Percentiles rank a stretch among this genome's conserved stretches.
These are phyloP conservation scores for Conistra vaccinii DNA, from an alignment of 2,888 invertebrate species.

Conservation along the genomic window DNA sequence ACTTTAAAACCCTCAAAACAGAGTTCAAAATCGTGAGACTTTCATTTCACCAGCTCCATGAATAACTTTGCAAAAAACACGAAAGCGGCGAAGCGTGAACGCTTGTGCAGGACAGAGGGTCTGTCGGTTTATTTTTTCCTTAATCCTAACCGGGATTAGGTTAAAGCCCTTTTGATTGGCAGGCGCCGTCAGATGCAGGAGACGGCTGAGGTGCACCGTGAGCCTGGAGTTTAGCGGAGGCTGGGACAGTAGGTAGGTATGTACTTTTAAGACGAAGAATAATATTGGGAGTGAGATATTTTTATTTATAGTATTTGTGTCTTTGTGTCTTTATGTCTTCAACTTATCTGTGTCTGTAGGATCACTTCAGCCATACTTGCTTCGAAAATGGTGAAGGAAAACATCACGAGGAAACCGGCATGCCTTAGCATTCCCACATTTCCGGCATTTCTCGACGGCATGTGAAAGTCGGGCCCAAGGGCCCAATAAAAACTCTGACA, in stretches of 20 bases:
- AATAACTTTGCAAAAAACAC: slow-evolving; percentile 62
- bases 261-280: slow-evolving; percentile 16
- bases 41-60: slow-evolving; percentile 28
- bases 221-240: slow-evolving; percentile 69
- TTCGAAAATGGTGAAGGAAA: no score
- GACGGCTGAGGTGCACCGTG: slow-evolving; percentile 68
- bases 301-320: neutral
- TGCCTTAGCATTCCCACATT: no score
- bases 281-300: neutral
- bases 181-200: slow-evolving; percentile 88
- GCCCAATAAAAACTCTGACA: no score
- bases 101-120: slow-evolving; percentile 88
- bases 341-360: neutral
- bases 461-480: no score
- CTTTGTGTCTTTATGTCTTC: neutral
- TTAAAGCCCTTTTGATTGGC: slow-evolving; percentile 90
- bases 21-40: slow-evolving; percentile 55
- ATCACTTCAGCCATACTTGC: no score
- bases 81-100: slow-evolving; percentile 86
- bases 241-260: slow-evolving; percentile 27
- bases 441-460: no score
- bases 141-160: slow-evolving; percentile 90
- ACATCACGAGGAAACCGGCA: no score
- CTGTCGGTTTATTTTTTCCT: slow-evolving; percentile 87
- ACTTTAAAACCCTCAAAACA: slow-evolving; percentile 46